These are phyloP conservation scores for Oreohelix idahoensis DNA, from an alignment of 1,140 invertebrate genomes.

Conservation along the genomic window DNA sequence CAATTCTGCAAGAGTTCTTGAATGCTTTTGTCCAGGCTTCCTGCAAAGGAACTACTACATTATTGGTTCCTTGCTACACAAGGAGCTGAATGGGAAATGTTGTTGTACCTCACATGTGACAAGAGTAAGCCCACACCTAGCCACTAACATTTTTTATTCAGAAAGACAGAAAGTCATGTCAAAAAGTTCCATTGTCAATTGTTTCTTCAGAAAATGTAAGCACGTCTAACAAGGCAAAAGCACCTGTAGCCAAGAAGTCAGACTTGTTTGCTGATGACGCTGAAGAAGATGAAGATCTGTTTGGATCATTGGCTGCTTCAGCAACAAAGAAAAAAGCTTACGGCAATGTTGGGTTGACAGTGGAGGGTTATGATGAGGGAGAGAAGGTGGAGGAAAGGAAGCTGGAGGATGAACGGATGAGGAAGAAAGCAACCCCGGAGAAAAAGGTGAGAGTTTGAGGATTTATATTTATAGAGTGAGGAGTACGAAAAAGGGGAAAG, in stretches of 20 bases:
- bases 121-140: too few relatives aligned
- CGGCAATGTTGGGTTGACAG: slow-evolving; percentile 13
- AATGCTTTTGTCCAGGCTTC: too few relatives aligned
- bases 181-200: too few relatives aligned
- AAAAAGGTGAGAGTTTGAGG: slow-evolving; percentile 5
- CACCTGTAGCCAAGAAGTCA: slow-evolving; percentile 26
- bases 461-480: too few relatives aligned
- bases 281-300: slow-evolving; percentile 51
- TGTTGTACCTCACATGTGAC: too few relatives aligned
- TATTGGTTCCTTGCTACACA: too few relatives aligned
- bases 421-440: not conserved
- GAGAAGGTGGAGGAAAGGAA: slow-evolving; percentile 44
- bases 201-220: not conserved
- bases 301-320: slow-evolving; percentile 7
- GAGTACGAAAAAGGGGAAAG: too few relatives aligned
- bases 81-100: too few relatives aligned
- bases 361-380: slow-evolving; percentile 33
- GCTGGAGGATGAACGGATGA: not conserved
- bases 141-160: too few relatives aligned
- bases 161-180: too few relatives aligned
- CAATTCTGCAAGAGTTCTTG: too few relatives aligned
- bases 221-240: not conserved
- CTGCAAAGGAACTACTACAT: too few relatives aligned
- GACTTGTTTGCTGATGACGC: slow-evolving; percentile 53
- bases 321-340: not conserved